Conservation (phyloP, 2,113 vertebrate species). For the Centropus unirufus region DNA sequence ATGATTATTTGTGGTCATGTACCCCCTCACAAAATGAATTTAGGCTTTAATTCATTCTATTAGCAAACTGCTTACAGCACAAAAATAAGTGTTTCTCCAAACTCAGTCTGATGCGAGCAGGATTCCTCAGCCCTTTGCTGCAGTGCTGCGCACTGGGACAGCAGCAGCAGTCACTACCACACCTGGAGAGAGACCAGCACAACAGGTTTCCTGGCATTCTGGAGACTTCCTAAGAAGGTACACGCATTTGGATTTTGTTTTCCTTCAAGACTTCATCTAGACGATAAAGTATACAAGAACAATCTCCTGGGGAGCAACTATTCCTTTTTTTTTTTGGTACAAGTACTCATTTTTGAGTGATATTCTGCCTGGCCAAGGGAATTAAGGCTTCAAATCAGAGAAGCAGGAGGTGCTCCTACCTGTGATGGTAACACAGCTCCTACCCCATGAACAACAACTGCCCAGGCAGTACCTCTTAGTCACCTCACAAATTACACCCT, state of each 20-base stretch:
- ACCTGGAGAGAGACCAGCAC: neutral
- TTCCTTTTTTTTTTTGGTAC: neutral
- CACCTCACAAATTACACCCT: constrained; percentile 33
- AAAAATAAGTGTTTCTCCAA: neutral
- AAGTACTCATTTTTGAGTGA: neutral
- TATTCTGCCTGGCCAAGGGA: neutral
- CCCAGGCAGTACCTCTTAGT: neutral
- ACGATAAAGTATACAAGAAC: neutral
- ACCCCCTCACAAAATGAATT: neutral
- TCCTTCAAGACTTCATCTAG: neutral
- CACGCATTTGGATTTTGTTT: neutral
- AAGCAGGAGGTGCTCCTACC: neutral
- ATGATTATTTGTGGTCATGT: neutral
- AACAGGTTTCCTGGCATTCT: constrained; percentile 14
- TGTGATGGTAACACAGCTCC: neutral
- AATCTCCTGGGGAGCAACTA: neutral
- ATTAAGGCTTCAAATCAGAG: neutral
- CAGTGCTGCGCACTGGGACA: neutral
- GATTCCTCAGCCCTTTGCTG: neutral
- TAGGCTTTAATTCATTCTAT: neutral
- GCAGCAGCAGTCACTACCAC: neutral
- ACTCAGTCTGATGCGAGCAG: neutral
- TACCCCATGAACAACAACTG: neutral
- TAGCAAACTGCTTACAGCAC: neutral
- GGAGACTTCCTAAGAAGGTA: neutral